Base-by-base conservation (phyloP, 1,140 invertebrate genomes). In the Dinothrombium tinctorium region DNA sequence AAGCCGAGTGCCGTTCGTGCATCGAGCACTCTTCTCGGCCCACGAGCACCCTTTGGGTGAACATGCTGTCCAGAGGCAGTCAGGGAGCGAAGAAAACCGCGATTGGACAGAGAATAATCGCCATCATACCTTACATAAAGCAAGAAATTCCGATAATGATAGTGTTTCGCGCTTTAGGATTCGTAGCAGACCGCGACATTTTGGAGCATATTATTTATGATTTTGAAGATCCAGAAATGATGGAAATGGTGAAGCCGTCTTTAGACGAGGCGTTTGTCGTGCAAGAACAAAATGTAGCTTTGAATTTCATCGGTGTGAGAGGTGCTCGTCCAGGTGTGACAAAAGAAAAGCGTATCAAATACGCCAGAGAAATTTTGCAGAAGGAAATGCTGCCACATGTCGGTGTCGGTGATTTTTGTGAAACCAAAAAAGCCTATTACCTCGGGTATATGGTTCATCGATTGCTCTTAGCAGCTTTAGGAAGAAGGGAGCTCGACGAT, bases 351-450 rank as follows among this genome's bases (percentile, higher is more conserved):
- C 73, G 92, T 68, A 89, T 98, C 22, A 95, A 95, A 61, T 98
- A 98, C 63, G 90, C 92, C 0, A 72, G 81, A 56, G 92, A 98
- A 74, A 96, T 98, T 62, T 61, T 98, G 42, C 90, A 98, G 55
- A 96, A 96, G 54, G 90, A 98, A 78, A 94, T 95, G 84, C 70
- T 98, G 49, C 90, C 92, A 9, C 92, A 98, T 63, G 87, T 96
- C 44, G 90, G 90, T 50, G 86, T 96, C 4, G 89, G 86, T 36
- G 89, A 96, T 59, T 96, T 92, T 60, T 95, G 90, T 66, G 92
- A 98, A 66, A 96, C 90, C 0, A 96, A 95, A 58, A 98, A 98
- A 58, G 90, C 90, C 0, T 95, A 94, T 54, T 95, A 92, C 53
- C 66, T 95, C 24, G 87, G 73, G 8, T 96, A 98, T 54, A 98